Evolutionary conservation across 2,888 invertebrate genomes (phyloP).

Genomic region (Heliothis peltigera): DNA sequence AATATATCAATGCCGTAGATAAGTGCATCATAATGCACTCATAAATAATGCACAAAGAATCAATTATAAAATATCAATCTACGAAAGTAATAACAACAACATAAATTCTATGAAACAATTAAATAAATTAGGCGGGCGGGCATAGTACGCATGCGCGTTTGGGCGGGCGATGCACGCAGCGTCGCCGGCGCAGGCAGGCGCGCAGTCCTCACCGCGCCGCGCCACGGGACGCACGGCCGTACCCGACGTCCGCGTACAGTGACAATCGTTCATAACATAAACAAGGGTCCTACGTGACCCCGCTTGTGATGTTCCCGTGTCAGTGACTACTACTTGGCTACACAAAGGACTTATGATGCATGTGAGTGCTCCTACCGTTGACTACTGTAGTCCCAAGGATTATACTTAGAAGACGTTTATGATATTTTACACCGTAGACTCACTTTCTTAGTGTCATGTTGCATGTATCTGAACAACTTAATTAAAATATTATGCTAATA

Average conservation of each 20-base stretch:
- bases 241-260: slow-evolving; percentile 26
- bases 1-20: no score
- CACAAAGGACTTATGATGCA: slow-evolving; percentile 83
- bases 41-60: neutral
- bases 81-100: no score
- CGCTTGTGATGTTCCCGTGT: slow-evolving; percentile 80
- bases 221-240: slow-evolving; percentile 70
- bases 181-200: slow-evolving; percentile 29
- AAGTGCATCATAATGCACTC: no score
- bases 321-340: slow-evolving; percentile 73
- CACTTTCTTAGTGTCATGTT: slow-evolving; percentile 11
- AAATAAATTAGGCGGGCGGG: slow-evolving; percentile 47
- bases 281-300: slow-evolving; percentile 77
- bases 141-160: slow-evolving; percentile 10
- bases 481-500: slow-evolving; percentile 34
- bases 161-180: slow-evolving; percentile 48
- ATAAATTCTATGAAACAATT: neutral
- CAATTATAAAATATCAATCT: neutral
- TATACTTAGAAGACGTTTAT: slow-evolving; percentile 22
- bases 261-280: slow-evolving; percentile 68
- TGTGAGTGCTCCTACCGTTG: slow-evolving; percentile 75
- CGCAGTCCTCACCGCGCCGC: slow-evolving; percentile 73
- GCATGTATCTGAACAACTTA: slow-evolving; percentile 1
- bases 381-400: slow-evolving; percentile 38
- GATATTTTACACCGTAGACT: slow-evolving; percentile 5